phyloP scores from a whole-genome alignment of 2,888 invertebrate species.

The Nymphalis polychloros region DNA sequence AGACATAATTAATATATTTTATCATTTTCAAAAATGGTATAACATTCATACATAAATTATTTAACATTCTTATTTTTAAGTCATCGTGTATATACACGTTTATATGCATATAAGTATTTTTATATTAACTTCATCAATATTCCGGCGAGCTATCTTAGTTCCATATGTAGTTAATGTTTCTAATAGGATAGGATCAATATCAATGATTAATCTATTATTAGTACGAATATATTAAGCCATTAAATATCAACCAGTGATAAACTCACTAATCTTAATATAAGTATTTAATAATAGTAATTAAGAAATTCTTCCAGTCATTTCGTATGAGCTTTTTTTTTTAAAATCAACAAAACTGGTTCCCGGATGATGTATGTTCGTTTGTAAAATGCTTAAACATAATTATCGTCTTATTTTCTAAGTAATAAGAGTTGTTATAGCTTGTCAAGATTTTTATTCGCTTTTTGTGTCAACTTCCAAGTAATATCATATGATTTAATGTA shows the following conservation, averaged over 20 bases:
- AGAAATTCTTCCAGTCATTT: background rate
- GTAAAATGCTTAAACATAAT: background rate
- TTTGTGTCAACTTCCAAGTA: slow-evolving; percentile 2
- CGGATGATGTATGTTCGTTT: background rate
- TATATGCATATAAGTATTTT: too few relatives aligned
- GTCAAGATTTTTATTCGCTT: slow-evolving; percentile 1
- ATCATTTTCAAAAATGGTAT: too few relatives aligned
- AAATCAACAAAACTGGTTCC: background rate
- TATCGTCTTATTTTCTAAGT: background rate
- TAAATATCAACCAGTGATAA: background rate
- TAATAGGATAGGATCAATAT: too few relatives aligned
- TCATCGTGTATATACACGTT: too few relatives aligned
- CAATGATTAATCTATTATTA: background rate
- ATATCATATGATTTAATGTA: background rate
- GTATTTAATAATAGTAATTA: background rate
- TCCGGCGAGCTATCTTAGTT: too few relatives aligned
- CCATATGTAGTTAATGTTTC: too few relatives aligned
- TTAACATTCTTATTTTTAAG: too few relatives aligned
- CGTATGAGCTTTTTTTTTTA: background rate
- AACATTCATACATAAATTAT: too few relatives aligned
- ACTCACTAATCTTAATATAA: background rate
- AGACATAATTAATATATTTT: too few relatives aligned
- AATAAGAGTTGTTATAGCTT: background rate
- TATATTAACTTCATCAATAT: too few relatives aligned
- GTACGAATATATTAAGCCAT: background rate